phyloP scores from a whole-genome alignment of 2,113 vertebrate species.

The Sardina pilchardus region DNA sequence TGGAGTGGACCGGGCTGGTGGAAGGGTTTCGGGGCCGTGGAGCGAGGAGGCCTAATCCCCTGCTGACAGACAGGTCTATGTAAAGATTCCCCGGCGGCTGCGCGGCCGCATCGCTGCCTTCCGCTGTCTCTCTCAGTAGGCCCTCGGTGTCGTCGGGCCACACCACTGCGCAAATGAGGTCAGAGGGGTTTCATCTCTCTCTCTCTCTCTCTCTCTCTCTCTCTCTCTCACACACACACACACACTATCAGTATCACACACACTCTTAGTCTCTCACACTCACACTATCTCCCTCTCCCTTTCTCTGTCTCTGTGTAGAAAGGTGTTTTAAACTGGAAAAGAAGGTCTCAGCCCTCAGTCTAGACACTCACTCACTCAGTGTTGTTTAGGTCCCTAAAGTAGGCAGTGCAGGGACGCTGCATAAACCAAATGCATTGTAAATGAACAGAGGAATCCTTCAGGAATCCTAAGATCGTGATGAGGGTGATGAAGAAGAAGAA shows the following conservation, averaged over 20 bases:
- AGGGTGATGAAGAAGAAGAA: no score
- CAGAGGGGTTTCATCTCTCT: neutral
- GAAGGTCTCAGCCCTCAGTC: neutral
- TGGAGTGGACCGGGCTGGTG: constrained; percentile 61
- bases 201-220: neutral
- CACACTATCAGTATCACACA: no score
- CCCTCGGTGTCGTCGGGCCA: neutral
- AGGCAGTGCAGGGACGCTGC: neutral
- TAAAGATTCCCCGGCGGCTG: constrained; percentile 63
- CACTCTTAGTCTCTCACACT: no score
- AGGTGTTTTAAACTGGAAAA: neutral
- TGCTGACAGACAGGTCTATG: constrained; percentile 81
- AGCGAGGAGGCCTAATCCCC: constrained; percentile 77
- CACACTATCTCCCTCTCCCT: neutral
- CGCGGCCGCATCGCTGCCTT: constrained; percentile 66
- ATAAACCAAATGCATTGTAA: neutral
- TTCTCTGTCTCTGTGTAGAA: neutral
- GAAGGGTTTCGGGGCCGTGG: constrained; percentile 73
- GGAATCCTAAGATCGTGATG: no score
- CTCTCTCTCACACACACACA: neutral
- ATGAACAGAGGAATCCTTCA: no score
- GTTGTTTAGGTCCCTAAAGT: neutral
- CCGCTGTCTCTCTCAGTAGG: neutral
- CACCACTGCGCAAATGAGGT: neutral
- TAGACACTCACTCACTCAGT: no score